Evolutionary conservation across 2,113 vertebrate species (phyloP).

Genomic region (Myotis lucifugus): DNA sequence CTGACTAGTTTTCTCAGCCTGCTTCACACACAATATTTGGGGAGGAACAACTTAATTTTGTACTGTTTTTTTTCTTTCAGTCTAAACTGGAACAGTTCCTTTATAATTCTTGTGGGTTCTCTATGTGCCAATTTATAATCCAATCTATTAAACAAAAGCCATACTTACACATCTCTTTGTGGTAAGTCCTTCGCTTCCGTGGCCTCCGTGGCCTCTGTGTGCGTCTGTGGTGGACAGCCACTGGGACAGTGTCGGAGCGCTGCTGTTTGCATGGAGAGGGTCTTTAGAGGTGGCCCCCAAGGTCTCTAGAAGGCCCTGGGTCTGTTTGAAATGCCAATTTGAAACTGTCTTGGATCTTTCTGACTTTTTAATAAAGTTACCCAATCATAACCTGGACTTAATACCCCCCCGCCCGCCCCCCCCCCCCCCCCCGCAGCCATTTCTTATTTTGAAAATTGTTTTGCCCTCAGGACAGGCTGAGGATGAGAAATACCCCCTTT

Average conservation of each 20-base stretch:
- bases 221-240: no score
- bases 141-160: background rate
- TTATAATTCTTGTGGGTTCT: background rate
- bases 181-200: background rate
- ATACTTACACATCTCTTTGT: background rate
- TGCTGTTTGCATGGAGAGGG: background rate
- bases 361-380: background rate
- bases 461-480: background rate
- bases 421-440: background rate
- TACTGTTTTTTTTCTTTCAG: conserved; percentile 12
- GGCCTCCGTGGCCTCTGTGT: background rate
- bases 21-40: background rate
- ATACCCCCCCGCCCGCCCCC: background rate
- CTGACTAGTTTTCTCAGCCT: background rate
- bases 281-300: background rate
- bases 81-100: background rate
- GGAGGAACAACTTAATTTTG: background rate
- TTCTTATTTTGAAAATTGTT: background rate
- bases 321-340: background rate
- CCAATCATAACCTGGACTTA: background rate
- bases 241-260: background rate
- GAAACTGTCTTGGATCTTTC: background rate
- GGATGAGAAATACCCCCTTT: background rate
- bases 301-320: background rate
- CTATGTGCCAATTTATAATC: background rate